Percentiles rank a stretch among this genome's conserved stretches.
phyloP scores from a whole-genome alignment of 2,888 invertebrate species.

The Drosophila kambysellisi region DNA sequence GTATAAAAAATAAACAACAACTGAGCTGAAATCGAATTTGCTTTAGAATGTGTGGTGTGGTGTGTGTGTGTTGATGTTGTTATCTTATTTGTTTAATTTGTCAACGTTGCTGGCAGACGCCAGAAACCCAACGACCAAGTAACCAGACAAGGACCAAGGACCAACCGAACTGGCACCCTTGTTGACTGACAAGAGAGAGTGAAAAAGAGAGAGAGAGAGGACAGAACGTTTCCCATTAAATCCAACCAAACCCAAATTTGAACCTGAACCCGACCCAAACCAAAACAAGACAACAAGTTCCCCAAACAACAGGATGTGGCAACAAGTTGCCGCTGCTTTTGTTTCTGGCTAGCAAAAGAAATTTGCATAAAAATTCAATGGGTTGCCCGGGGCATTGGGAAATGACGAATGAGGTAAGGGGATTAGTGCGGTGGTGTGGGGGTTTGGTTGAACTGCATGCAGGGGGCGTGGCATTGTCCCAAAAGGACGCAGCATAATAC shows the following conservation, averaged over 20 bases:
- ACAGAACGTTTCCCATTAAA: background rate
- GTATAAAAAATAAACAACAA: slow-evolving; percentile 16
- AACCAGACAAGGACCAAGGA: slow-evolving; percentile 6
- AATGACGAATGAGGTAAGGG: background rate
- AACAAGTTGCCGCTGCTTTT: slow-evolving; percentile 49
- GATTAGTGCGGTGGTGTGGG: background rate
- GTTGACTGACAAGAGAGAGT: slow-evolving; percentile 34
- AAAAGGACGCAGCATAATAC: slow-evolving; percentile 43
- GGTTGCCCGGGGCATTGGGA: background rate
- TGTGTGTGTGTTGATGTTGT: slow-evolving; percentile 43
- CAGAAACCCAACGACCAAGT: slow-evolving; percentile 4
- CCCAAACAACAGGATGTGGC: slow-evolving; percentile 36
- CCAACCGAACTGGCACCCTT: slow-evolving; percentile 28
- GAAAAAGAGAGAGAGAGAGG: slow-evolving; percentile 12
- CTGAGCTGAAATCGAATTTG: slow-evolving; percentile 65
- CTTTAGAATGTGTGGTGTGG: slow-evolving; percentile 6
- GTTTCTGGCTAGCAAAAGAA: slow-evolving; percentile 43
- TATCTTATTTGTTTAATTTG: slow-evolving; percentile 78
- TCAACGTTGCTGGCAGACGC: slow-evolving; percentile 45
- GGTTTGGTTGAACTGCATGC: slow-evolving; percentile 22
- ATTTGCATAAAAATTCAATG: slow-evolving; percentile 74
- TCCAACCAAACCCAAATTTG: slow-evolving; percentile 1
- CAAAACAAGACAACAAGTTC: background rate
- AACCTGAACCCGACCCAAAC: background rate
- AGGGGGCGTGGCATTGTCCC: slow-evolving; percentile 33